phyloP scores from a whole-genome alignment of 2,113 vertebrate genomes.

The Aythya baeri region DNA sequence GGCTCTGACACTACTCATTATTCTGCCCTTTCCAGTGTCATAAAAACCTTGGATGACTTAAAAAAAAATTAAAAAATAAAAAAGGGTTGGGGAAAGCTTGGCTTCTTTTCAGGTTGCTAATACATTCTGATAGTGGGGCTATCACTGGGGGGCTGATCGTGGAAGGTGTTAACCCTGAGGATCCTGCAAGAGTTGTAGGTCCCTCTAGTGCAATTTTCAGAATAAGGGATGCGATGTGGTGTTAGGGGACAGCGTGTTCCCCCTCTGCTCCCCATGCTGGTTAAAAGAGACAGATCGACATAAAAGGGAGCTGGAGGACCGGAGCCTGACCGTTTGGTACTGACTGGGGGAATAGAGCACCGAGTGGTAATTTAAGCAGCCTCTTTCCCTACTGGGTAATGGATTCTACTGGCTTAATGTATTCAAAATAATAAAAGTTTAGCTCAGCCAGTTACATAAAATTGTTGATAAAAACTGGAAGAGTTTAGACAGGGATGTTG shows the following conservation, averaged over 20 bases:
- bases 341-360: neutral
- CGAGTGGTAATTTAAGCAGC: slow-evolving; percentile 3
- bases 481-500: neutral
- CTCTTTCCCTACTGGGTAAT: slow-evolving; percentile 18
- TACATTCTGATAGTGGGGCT: neutral
- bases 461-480: slow-evolving; percentile 37
- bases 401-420: slow-evolving; percentile 31
- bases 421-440: slow-evolving; percentile 39
- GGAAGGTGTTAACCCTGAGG: neutral
- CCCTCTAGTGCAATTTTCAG: neutral
- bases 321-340: neutral
- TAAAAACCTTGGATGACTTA: neutral
- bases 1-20: neutral
- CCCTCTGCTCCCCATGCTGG: neutral
- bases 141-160: neutral
- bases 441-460: slow-evolving; percentile 13
- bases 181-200: neutral
- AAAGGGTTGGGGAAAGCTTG: neutral
- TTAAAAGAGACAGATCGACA: neutral
- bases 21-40: neutral
- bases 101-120: neutral
- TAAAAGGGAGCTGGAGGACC: neutral
- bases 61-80: neutral
- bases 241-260: neutral
- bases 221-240: neutral